Evolutionary conservation across 35 echinoderm and acorn worm genomes (phyloP).

Genomic region (Diadema setosum): DNA sequence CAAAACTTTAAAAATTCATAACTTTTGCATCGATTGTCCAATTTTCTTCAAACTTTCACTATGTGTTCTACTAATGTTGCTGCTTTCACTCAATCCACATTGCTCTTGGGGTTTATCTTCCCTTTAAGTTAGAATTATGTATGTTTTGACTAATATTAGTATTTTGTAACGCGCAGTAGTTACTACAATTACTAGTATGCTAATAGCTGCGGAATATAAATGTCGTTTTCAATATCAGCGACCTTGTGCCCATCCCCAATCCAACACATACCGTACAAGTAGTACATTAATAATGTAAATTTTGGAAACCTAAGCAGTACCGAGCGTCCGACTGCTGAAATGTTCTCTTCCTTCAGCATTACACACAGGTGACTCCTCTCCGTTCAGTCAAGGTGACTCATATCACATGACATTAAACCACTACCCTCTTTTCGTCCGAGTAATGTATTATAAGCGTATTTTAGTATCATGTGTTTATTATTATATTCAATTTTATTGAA

Average conservation of each 20-base stretch:
- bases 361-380: neutral
- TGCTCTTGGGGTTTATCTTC: too few species aligned
- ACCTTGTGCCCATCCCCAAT: too few species aligned
- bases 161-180: neutral
- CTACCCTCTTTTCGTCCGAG: neutral
- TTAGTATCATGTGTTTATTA: neutral
- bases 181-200: neutral
- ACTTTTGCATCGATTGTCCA: too few species aligned
- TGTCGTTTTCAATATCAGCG: too few species aligned
- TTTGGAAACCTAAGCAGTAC: neutral
- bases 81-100: too few species aligned
- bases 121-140: too few species aligned
- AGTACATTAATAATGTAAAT: neutral
- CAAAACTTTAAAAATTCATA: too few species aligned
- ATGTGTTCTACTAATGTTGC: too few species aligned
- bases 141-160: neutral
- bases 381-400: constrained; percentile 1
- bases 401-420: neutral
- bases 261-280: neutral
- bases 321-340: neutral
- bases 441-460: neutral
- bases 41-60: too few species aligned
- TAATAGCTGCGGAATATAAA: neutral
- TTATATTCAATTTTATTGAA: neutral
- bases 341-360: neutral